phyloP scores from a whole-genome alignment of 2,797 vertebrate genomes.

The Sebastes ruberrimus region DNA sequence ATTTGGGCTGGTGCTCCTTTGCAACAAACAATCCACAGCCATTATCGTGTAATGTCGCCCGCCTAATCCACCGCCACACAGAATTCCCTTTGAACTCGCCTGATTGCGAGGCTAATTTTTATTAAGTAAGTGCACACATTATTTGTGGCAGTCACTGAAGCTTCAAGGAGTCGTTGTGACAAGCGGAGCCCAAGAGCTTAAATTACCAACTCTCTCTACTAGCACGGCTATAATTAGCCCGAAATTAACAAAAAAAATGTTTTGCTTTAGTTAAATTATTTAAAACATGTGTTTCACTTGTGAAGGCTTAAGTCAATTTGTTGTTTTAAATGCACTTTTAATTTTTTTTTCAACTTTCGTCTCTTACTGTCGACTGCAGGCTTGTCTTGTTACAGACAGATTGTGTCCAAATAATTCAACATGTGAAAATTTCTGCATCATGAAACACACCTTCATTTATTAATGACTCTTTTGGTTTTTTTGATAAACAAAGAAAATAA shows the following conservation, averaged over 20 bases:
- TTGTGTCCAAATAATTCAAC: background rate
- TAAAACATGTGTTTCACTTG: conserved; percentile 89
- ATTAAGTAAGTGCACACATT: conserved; percentile 65
- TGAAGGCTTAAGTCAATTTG: conserved; percentile 86
- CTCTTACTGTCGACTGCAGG: background rate
- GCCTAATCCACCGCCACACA: conserved; percentile 27
- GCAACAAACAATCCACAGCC: conserved; percentile 39
- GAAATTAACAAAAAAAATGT: conserved; percentile 88
- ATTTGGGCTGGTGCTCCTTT: conserved; percentile 49
- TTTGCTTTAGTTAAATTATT: conserved; percentile 90
- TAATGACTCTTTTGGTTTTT: background rate
- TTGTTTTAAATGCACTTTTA: conserved; percentile 44
- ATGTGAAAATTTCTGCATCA: background rate
- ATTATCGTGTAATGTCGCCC: conserved; percentile 22
- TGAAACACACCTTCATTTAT: background rate
- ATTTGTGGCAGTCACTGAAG: conserved; percentile 58
- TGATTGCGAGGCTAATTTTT: conserved; percentile 69
- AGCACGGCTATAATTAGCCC: conserved; percentile 86
- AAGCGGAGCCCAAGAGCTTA: conserved; percentile 80
- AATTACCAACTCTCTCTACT: conserved; percentile 80
- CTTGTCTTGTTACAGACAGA: background rate
- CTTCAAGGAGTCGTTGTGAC: conserved; percentile 77
- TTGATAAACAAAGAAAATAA: background rate
- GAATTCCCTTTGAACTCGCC: conserved; percentile 62
- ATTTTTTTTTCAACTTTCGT: conserved; percentile 12